These are phyloP conservation scores for Antheraea assamensis DNA, from an alignment of 2,888 invertebrate genomes.

Conservation along the genomic window DNA sequence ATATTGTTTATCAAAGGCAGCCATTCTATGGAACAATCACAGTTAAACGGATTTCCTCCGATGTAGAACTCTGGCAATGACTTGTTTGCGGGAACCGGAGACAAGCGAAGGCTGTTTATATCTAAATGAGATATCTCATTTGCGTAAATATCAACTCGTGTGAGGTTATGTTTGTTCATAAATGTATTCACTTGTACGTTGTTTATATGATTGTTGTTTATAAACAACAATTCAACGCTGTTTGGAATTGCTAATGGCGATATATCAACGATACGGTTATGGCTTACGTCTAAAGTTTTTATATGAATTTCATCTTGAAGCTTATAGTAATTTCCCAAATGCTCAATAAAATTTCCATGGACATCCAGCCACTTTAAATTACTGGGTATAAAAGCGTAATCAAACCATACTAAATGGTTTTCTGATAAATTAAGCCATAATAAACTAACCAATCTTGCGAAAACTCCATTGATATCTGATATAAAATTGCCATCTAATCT, in stretches of 20 bases:
- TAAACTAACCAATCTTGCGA: slow-evolving; percentile 90
- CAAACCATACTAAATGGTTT: slow-evolving; percentile 96
- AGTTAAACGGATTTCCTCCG: slow-evolving; percentile 96
- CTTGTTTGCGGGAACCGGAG: slow-evolving; percentile 87
- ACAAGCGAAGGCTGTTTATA: slow-evolving; percentile 89
- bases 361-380: slow-evolving; percentile 95
- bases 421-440: slow-evolving; percentile 94
- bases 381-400: slow-evolving; percentile 94
- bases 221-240: slow-evolving; percentile 92
- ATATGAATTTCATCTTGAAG: slow-evolving; percentile 90
- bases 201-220: slow-evolving; percentile 94
- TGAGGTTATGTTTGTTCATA: slow-evolving; percentile 90
- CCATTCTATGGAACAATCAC: slow-evolving; percentile 98
- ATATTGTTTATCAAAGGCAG: slow-evolving; percentile 94
- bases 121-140: slow-evolving; percentile 93
- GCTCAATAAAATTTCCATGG: slow-evolving; percentile 94
- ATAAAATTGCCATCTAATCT: slow-evolving; percentile 93
- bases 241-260: slow-evolving; percentile 92
- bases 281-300: slow-evolving; percentile 93
- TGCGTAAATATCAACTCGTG: slow-evolving; percentile 94
- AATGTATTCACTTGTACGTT: slow-evolving; percentile 92
- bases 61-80: slow-evolving; percentile 94
- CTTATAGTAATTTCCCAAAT: slow-evolving; percentile 93
- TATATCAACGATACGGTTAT: slow-evolving; percentile 92
- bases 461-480: slow-evolving; percentile 94